Percentiles rank a stretch among this genome's conserved stretches.
These are phyloP conservation scores for Trematomus loennbergii DNA, from an alignment of 2,113 vertebrate genomes.

Conservation along the genomic window DNA sequence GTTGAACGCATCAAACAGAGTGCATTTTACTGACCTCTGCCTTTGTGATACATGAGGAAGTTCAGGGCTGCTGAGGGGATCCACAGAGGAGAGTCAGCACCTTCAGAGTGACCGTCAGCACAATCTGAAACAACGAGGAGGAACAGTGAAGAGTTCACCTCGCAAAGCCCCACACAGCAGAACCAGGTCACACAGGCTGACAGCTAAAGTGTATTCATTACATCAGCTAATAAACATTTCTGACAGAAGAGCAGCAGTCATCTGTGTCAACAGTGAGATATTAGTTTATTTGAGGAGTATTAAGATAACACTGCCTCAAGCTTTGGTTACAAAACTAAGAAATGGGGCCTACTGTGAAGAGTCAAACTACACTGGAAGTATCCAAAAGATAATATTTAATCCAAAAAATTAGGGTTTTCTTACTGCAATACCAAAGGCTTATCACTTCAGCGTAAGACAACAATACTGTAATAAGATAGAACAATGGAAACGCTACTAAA, in stretches of 20 bases:
- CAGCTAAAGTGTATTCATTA: conserved; percentile 1
- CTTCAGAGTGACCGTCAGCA: conserved; percentile 31
- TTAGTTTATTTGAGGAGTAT: neutral
- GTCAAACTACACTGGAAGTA: neutral
- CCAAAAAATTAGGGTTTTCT: neutral
- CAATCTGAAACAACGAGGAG: conserved; percentile 19
- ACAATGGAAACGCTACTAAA: neutral
- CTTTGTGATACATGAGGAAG: neutral
- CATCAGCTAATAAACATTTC: neutral
- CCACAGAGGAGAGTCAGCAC: conserved; percentile 22
- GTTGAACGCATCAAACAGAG: neutral
- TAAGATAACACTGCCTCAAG: neutral
- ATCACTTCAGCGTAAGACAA: neutral
- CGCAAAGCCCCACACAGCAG: neutral
- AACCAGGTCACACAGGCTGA: neutral
- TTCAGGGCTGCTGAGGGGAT: neutral
- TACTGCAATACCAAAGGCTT: neutral
- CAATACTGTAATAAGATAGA: neutral
- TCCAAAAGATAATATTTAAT: neutral
- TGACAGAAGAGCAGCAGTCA: neutral
- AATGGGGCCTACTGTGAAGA: neutral
- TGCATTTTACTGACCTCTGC: conserved; percentile 33
- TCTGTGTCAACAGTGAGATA: neutral
- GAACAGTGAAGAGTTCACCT: neutral
- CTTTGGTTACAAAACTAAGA: neutral